Percentiles rank a stretch among this genome's conserved stretches.
Evolutionary conservation across 1,140 invertebrate species (phyloP).

Genomic region (Polypedilum vanderplanki): DNA sequence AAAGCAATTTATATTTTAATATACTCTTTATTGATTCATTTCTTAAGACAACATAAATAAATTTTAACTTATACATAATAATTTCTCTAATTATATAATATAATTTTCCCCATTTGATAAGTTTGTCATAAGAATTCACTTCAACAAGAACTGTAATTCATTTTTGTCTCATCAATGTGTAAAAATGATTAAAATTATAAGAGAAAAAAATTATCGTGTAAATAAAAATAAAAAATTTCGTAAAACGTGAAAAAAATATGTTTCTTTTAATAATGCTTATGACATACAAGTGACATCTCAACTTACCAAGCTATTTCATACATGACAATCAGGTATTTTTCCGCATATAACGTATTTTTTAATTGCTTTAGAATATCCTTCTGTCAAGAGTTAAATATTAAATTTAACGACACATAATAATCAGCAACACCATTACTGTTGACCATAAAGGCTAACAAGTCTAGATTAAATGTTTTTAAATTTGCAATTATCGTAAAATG

Average conservation of each 20-base stretch:
- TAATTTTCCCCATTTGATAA: too few relatives aligned
- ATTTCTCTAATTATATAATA: too few relatives aligned
- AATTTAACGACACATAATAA: not conserved
- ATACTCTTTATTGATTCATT: too few relatives aligned
- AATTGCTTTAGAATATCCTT: not conserved
- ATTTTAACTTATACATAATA: too few relatives aligned
- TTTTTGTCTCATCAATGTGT: too few relatives aligned
- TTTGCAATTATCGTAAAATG: not conserved
- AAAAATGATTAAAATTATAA: too few relatives aligned
- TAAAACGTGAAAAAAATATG: not conserved
- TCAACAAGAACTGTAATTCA: too few relatives aligned
- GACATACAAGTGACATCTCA: not conserved
- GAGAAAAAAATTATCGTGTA: constrained; percentile 9
- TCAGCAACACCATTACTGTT: too few relatives aligned
- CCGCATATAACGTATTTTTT: not conserved
- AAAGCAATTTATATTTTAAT: too few relatives aligned
- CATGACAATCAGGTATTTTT: not conserved
- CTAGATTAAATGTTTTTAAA: not conserved
- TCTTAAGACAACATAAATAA: too few relatives aligned
- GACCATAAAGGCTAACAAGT: constrained; percentile 1
- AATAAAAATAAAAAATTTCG: constrained; percentile 1
- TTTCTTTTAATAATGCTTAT: not conserved
- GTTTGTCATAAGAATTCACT: too few relatives aligned
- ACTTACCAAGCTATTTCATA: not conserved
- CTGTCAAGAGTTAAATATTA: not conserved